phyloP scores from a whole-genome alignment of 2,888 invertebrate genomes.

The Scaptomyza flava region DNA sequence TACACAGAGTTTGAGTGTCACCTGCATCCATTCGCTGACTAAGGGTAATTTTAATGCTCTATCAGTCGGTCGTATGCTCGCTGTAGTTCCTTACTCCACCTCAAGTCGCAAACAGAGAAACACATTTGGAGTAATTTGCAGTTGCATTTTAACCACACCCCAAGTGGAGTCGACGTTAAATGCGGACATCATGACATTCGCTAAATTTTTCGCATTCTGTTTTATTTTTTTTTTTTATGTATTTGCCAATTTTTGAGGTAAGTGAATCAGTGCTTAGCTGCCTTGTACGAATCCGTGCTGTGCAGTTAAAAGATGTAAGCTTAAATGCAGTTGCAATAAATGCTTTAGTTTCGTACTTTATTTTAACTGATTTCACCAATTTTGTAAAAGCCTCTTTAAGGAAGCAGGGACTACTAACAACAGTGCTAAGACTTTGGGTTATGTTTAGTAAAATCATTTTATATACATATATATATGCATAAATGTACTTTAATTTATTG shows the following conservation, averaged over 20 bases:
- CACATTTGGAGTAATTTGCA: slow-evolving; percentile 44
- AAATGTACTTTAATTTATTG: too few species aligned
- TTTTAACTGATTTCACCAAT: too few species aligned
- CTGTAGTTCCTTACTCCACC: slow-evolving; percentile 6
- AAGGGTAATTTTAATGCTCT: slow-evolving; percentile 79
- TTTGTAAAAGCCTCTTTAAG: too few species aligned
- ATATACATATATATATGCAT: too few species aligned
- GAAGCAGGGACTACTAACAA: too few species aligned
- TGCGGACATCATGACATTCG: slow-evolving; percentile 33
- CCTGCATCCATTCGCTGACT: slow-evolving; percentile 36
- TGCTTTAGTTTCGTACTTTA: not conserved
- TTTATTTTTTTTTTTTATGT: slow-evolving; percentile 29
- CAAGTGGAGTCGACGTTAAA: slow-evolving; percentile 50
- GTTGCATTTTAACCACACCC: slow-evolving; percentile 55
- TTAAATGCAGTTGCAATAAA: not conserved
- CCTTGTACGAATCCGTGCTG: not conserved
- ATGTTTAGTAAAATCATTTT: too few species aligned
- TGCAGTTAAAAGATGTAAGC: not conserved
- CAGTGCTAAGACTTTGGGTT: too few species aligned
- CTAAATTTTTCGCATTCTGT: slow-evolving; percentile 6
- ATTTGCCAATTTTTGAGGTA: not conserved
- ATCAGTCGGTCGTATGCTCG: slow-evolving; percentile 53
- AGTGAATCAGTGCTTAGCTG: not conserved
- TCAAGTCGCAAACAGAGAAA: not conserved
- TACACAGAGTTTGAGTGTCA: not conserved